Conservation (phyloP, 2,113 vertebrate genomes). For the Scatophagus argus region DNA sequence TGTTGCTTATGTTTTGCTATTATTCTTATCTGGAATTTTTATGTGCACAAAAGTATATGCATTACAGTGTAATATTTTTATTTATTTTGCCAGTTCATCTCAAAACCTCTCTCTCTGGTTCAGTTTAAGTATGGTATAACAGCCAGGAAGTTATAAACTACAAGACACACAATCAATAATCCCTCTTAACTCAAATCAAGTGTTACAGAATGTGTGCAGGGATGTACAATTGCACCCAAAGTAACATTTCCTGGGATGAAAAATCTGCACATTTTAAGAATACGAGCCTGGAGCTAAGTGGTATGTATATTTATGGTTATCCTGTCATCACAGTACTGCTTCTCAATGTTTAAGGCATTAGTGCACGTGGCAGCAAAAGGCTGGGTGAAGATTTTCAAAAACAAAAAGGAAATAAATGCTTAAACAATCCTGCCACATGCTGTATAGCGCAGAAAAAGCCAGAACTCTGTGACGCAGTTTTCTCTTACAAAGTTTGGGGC, state of each 20-base stretch:
- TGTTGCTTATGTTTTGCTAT: neutral
- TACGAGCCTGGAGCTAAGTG: neutral
- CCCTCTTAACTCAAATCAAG: too few species aligned
- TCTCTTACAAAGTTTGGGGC: neutral
- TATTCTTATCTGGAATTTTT: too few species aligned
- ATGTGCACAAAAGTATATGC: too few species aligned
- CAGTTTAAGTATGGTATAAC: neutral
- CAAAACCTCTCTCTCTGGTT: neutral
- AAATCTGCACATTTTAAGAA: conserved; percentile 1
- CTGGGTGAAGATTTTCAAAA: neutral
- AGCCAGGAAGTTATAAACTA: neutral
- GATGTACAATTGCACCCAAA: neutral
- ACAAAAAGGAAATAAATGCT: neutral
- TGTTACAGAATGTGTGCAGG: too few species aligned
- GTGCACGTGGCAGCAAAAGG: neutral
- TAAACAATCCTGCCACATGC: neutral
- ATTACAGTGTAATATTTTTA: too few species aligned
- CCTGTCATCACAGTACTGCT: neutral
- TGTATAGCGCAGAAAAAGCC: neutral
- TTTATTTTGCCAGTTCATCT: too few species aligned
- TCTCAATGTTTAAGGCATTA: neutral
- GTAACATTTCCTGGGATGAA: neutral
- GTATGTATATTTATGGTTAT: neutral
- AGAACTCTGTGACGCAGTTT: neutral
- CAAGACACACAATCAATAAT: too few species aligned